Evolutionary conservation across 2,797 vertebrate species (phyloP).

Genomic region (Phrynocephalus vlangalii): DNA sequence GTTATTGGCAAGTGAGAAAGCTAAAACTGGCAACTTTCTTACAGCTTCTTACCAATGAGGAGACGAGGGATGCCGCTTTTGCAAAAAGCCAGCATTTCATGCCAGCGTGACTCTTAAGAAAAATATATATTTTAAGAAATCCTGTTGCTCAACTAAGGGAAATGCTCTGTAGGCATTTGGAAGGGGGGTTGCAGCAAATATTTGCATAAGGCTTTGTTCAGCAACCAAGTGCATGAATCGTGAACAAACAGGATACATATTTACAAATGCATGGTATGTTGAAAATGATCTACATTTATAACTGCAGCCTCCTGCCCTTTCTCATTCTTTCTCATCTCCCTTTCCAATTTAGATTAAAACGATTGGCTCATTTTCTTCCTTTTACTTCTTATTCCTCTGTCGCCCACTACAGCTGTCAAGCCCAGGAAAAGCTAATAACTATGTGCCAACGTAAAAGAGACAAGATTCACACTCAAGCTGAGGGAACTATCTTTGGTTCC

Average conservation of each 20-base stretch:
- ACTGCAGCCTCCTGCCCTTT: background rate
- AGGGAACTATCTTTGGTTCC: slow-evolving; percentile 60
- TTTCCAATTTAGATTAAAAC: slow-evolving; percentile 42
- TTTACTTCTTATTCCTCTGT: slow-evolving; percentile 59
- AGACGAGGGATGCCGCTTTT: slow-evolving; percentile 4
- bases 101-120: slow-evolving; percentile 30
- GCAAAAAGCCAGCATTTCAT: slow-evolving; percentile 20
- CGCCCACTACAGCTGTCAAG: slow-evolving; percentile 59
- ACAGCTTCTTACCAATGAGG: background rate
- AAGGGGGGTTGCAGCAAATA: accelerated
- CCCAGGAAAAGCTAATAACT: slow-evolving; percentile 67
- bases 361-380: slow-evolving; percentile 10
- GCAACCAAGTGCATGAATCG: background rate
- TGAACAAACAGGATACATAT: background rate
- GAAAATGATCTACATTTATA: background rate
- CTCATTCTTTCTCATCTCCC: background rate
- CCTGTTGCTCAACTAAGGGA: background rate
- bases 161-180: background rate
- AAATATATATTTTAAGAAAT: background rate
- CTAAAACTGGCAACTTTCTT: slow-evolving; percentile 10
- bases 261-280: background rate
- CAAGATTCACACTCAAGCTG: slow-evolving; percentile 59
- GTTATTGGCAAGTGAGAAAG: slow-evolving; percentile 20
- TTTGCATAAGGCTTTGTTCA: slow-evolving; percentile 11
- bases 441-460: slow-evolving; percentile 64